Evolutionary conservation across 1,140 invertebrate species (phyloP).

Genomic region (Drosophila arizonae): DNA sequence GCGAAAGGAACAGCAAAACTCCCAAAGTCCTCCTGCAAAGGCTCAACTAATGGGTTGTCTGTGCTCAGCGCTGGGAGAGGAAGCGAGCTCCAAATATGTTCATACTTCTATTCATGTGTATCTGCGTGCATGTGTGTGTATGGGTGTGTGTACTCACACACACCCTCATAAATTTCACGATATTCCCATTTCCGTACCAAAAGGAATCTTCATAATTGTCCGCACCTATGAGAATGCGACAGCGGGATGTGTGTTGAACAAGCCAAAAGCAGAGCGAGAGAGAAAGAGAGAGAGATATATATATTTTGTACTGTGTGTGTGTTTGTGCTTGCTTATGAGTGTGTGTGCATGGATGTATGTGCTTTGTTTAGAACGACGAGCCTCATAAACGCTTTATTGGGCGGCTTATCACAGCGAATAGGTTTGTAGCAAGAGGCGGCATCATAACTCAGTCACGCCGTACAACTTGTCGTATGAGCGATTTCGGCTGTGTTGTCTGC

Average conservation of each 20-base stretch:
- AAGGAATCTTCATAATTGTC: constrained; percentile 44
- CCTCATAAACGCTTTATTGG: constrained; percentile 27
- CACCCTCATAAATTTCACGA: constrained; percentile 16
- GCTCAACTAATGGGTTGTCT: constrained; percentile 47
- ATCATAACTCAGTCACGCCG: constrained; percentile 31
- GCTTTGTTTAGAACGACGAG: constrained; percentile 17
- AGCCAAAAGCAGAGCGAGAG: not conserved
- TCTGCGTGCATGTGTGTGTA: not conserved
- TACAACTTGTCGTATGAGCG: constrained; percentile 38
- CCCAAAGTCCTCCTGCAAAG: not conserved
- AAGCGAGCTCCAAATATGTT: constrained; percentile 21
- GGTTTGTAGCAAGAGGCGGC: not conserved
- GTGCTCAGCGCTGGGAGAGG: constrained; percentile 11
- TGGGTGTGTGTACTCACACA: not conserved
- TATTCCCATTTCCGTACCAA: constrained; percentile 27
- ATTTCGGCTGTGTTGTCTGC: constrained; percentile 28
- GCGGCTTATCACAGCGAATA: constrained; percentile 6
- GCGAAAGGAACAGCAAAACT: not conserved
- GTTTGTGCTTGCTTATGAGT: not conserved
- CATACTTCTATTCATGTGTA: constrained; percentile 6
- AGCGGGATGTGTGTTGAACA: not conserved
- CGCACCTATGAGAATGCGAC: constrained; percentile 12
- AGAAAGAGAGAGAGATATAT: not conserved
- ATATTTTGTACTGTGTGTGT: not conserved
- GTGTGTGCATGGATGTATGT: not conserved